A percentile compares a stretch with the other conserved stretches of the same genome.
These are phyloP conservation scores for Beroe forskalii DNA, from an alignment of 37 sponge, comb jelly and placozoan genomes.

Conservation along the genomic window DNA sequence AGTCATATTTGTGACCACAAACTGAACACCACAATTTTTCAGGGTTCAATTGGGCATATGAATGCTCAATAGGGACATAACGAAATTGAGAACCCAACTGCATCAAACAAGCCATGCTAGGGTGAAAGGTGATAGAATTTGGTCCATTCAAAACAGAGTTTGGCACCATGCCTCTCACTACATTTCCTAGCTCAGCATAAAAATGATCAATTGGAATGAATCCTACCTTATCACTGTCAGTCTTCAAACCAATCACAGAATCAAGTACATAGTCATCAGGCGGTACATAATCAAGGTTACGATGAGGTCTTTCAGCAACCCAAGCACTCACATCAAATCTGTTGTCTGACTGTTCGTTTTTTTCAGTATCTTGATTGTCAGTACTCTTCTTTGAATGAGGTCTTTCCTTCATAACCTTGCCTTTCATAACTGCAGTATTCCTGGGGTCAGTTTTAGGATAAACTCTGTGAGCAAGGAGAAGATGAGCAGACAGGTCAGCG, in stretches of 20 bases:
- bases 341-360: not conserved
- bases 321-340: not conserved
- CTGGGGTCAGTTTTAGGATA: not conserved
- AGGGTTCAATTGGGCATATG: not conserved
- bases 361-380: not conserved
- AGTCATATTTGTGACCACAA: conserved; percentile 1
- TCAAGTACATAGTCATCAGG: conserved; percentile 21
- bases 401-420: not conserved
- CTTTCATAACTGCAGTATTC: not conserved
- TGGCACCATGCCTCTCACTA: not conserved
- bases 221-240: not conserved
- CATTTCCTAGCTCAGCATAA: not conserved
- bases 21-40: not conserved
- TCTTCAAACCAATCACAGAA: not conserved
- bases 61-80: conserved; percentile 35
- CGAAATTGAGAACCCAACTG: not conserved
- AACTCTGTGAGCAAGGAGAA: not conserved
- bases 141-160: not conserved
- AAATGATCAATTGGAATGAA: conserved; percentile 47
- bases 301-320: not conserved
- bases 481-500: not conserved
- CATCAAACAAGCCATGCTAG: conserved; percentile 23
- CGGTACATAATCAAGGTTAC: conserved; percentile 1
- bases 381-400: not conserved
- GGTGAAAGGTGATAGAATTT: conserved; percentile 12